phyloP scores from a whole-genome alignment of 2,888 invertebrate genomes.

The Automeris io region DNA sequence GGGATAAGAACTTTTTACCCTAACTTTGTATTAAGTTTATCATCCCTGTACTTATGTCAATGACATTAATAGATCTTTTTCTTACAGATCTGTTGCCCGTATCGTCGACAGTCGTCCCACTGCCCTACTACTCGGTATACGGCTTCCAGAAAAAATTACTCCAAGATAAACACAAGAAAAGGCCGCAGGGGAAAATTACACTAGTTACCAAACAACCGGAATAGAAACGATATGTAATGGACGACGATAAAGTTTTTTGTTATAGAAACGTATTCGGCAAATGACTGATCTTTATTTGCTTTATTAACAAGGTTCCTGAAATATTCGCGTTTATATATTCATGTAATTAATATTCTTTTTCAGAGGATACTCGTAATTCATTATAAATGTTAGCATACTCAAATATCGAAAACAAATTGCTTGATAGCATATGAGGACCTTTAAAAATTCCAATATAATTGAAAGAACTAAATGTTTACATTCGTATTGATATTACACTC shows the following conservation, averaged over 20 bases:
- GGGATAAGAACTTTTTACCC: no score
- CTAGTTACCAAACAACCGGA: constrained; percentile 59
- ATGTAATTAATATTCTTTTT: no score
- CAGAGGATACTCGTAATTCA: no score
- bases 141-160: constrained; percentile 60
- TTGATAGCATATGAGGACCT: no score
- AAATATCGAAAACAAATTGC: no score
- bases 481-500: no score
- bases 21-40: no score
- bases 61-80: neutral
- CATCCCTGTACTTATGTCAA: no score
- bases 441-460: no score
- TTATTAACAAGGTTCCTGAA: neutral
- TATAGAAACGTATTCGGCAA: neutral
- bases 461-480: no score
- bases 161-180: constrained; percentile 54
- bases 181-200: constrained; percentile 55
- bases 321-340: no score
- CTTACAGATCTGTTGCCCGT: constrained; percentile 62
- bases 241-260: neutral
- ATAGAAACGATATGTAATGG: constrained; percentile 27
- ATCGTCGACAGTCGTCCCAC: constrained; percentile 64
- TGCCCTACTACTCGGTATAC: constrained; percentile 61
- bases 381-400: no score
- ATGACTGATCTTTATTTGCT: neutral